Evolutionary conservation across 2,888 invertebrate genomes (phyloP).

Genomic region (Lithophane ornitopus): DNA sequence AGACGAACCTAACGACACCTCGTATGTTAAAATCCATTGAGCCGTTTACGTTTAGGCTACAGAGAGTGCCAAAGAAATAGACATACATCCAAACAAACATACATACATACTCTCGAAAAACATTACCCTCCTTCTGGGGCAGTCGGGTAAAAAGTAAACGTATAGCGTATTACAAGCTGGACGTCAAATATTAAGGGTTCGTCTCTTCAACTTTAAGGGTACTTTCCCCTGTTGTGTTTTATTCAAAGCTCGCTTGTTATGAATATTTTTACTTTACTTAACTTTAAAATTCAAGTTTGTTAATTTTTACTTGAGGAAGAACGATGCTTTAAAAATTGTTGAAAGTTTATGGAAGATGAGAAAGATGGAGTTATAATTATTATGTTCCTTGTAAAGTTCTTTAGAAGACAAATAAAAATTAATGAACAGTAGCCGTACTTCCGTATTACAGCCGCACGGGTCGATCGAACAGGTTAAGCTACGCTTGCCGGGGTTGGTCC

Average conservation of each 20-base stretch:
- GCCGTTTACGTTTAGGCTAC: too few species aligned
- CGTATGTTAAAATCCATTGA: too few species aligned
- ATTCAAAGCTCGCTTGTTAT: constrained; percentile 58
- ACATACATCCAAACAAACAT: too few species aligned
- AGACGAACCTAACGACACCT: too few species aligned
- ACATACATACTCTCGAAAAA: too few species aligned
- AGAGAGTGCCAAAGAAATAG: too few species aligned
- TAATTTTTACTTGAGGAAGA: constrained; percentile 40
- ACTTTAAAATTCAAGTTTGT: constrained; percentile 58
- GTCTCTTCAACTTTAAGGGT: constrained; percentile 51
- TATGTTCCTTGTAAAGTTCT: not conserved
- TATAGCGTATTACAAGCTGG: constrained; percentile 8
- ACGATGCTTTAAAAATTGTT: constrained; percentile 34
- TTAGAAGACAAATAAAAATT: not conserved
- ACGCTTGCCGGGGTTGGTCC: too few species aligned
- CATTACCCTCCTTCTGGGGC: too few species aligned
- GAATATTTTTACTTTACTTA: constrained; percentile 58
- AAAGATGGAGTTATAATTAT: constrained; percentile 23
- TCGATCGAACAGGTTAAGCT: too few species aligned
- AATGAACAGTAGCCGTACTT: too few species aligned
- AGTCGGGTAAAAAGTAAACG: not conserved
- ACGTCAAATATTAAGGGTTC: constrained; percentile 36
- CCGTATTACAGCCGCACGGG: too few species aligned
- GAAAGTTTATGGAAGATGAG: constrained; percentile 21
- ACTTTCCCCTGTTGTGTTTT: constrained; percentile 53